Percentiles rank a stretch among this genome's conserved stretches.
These are phyloP conservation scores for Brachionus rubens DNA, from an alignment of 1,140 invertebrate species.

Conservation along the genomic window DNA sequence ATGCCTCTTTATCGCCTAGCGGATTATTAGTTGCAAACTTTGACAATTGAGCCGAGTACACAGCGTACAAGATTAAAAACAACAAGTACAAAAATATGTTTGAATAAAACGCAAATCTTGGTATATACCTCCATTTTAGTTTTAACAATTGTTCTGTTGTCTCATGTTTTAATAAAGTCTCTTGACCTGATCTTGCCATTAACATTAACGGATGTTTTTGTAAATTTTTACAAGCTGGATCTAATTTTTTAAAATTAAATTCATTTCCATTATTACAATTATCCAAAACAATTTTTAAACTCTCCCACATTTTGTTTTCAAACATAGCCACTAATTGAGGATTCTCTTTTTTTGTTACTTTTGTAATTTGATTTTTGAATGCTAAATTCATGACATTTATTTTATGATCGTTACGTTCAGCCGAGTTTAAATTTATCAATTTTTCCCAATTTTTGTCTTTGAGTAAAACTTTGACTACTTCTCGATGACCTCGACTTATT, in stretches of 20 bases:
- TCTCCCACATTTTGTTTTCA: constrained; percentile 38
- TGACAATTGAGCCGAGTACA: constrained; percentile 20
- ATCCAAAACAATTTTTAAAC: constrained; percentile 20
- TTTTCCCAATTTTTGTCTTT: constrained; percentile 39
- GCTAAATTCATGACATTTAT: constrained; percentile 4
- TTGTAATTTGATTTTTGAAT: neutral
- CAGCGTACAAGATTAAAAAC: constrained; percentile 21
- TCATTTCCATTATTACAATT: constrained; percentile 17
- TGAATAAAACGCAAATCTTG: constrained; percentile 30
- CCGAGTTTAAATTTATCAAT: constrained; percentile 8
- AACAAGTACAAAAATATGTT: constrained; percentile 35
- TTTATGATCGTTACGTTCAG: constrained; percentile 14
- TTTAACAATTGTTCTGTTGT: constrained; percentile 20
- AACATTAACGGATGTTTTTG: constrained; percentile 38
- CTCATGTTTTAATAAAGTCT: constrained; percentile 40
- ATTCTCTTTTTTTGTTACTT: constrained; percentile 21
- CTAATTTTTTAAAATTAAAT: constrained; percentile 33
- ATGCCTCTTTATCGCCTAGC: neutral
- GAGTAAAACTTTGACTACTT: constrained; percentile 10
- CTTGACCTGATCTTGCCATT: constrained; percentile 37
- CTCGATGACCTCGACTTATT: constrained; percentile 23
- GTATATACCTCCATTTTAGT: constrained; percentile 43
- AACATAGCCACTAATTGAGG: constrained; percentile 35
- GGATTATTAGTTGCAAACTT: constrained; percentile 5
- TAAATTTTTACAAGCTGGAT: constrained; percentile 5